Conservation (phyloP, 1,140 invertebrate species). For the Maniola jurtina region DNA sequence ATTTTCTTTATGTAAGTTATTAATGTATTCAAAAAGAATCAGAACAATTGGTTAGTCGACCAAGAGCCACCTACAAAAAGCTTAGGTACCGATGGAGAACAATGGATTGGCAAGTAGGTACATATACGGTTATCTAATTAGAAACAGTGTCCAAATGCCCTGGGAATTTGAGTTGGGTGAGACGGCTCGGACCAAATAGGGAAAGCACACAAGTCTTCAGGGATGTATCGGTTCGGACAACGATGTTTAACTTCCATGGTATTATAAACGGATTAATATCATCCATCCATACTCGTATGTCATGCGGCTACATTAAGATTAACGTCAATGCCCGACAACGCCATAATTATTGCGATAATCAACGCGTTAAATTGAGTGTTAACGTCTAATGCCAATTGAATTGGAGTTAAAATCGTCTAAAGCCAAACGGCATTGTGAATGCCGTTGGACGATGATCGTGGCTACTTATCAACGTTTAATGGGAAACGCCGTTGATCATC, state of each 20-base stretch:
- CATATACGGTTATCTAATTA: conserved; percentile 19
- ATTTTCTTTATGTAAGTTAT: background rate
- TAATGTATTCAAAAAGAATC: background rate
- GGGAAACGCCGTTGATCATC: too few species aligned
- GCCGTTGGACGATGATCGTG: too few species aligned
- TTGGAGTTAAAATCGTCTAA: too few species aligned
- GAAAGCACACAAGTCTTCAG: conserved; percentile 13
- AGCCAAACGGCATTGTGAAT: too few species aligned
- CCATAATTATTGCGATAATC: too few species aligned
- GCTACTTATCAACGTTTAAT: too few species aligned
- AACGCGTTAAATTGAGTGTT: too few species aligned
- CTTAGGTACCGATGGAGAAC: conserved; percentile 12
- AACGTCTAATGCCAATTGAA: too few species aligned
- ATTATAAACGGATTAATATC: background rate
- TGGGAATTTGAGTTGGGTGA: conserved; percentile 21
- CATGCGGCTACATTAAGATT: too few species aligned
- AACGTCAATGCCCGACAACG: too few species aligned
- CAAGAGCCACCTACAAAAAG: conserved; percentile 10
- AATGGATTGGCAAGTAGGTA: conserved; percentile 17
- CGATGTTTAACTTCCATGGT: conserved; percentile 12
- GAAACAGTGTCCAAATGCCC: conserved; percentile 25
- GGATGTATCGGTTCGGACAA: conserved; percentile 11
- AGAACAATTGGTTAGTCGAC: conserved; percentile 4
- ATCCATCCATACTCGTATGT: too few species aligned
- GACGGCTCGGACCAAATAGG: conserved; percentile 2